Conservation (phyloP, 2,113 vertebrate species). For the Sinosuthora webbiana region DNA sequence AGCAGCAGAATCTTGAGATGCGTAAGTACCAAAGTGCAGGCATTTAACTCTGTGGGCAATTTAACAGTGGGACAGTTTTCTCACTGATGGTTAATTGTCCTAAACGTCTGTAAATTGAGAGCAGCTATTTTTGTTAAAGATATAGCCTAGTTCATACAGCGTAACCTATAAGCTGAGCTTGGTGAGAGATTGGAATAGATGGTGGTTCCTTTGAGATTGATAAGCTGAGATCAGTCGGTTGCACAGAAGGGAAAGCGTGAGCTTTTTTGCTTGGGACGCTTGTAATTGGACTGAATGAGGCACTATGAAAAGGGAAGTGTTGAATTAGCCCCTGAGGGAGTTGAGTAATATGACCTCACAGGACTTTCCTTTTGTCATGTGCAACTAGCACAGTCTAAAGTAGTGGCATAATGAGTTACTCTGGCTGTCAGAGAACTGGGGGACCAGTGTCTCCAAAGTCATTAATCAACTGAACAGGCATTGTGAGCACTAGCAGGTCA, state of each 20-base stretch:
- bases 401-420: constrained; percentile 62
- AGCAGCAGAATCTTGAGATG: neutral
- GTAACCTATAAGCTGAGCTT: neutral
- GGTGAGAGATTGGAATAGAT: neutral
- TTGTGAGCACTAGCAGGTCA: constrained; percentile 13
- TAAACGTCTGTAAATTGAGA: constrained; percentile 19
- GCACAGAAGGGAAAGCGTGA: constrained; percentile 55
- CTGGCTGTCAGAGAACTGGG: constrained; percentile 43
- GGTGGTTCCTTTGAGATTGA: constrained; percentile 27
- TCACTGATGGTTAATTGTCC: constrained; percentile 9
- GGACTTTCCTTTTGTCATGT: constrained; percentile 57
- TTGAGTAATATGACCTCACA: constrained; percentile 66
- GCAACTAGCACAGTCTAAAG: constrained; percentile 41
- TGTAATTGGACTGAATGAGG: constrained; percentile 59
- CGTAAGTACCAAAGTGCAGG: neutral
- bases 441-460: constrained; percentile 46
- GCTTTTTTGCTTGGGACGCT: constrained; percentile 41
- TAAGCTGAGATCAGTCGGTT: constrained; percentile 35
- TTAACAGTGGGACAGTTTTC: neutral
- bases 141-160: neutral
- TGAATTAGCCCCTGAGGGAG: constrained; percentile 63
- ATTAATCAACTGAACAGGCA: constrained; percentile 57
- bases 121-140: constrained; percentile 20
- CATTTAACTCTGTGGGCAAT: neutral
- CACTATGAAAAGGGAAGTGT: constrained; percentile 64